phyloP scores from a whole-genome alignment of 2,113 vertebrate species.

The Aegithalos caudatus region DNA sequence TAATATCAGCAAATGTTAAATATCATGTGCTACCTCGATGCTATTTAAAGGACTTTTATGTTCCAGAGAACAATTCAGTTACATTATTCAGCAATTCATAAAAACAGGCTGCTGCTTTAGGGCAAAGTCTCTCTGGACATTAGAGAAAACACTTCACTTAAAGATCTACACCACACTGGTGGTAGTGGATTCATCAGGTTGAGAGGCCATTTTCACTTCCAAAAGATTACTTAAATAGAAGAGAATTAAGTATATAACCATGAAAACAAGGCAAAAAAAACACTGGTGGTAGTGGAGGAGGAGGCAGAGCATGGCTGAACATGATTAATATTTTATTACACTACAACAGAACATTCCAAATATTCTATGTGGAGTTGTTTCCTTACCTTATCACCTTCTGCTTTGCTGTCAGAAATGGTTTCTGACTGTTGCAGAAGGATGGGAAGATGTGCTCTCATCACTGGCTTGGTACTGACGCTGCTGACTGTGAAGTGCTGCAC shows the following conservation, averaged over 20 bases:
- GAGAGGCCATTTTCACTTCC: neutral
- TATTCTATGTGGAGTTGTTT: neutral
- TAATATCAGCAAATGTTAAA: conserved; percentile 63
- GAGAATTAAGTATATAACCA: neutral
- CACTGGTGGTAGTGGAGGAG: neutral
- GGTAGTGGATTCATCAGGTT: neutral
- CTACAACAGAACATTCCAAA: neutral
- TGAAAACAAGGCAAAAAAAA: neutral
- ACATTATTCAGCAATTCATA: conserved; percentile 47
- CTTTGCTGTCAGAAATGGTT: conserved; percentile 25
- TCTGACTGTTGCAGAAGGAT: conserved; percentile 78
- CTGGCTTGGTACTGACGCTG: conserved; percentile 82
- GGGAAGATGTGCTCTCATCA: conserved; percentile 84
- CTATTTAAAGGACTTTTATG: conserved; percentile 59
- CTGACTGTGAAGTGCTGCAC: conserved; percentile 86
- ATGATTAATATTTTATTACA: neutral
- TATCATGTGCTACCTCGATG: conserved; percentile 31
- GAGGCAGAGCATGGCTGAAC: neutral
- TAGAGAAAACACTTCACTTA: neutral
- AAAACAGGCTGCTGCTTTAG: conserved; percentile 38
- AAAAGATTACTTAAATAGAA: neutral
- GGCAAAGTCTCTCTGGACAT: neutral
- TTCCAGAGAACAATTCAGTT: conserved; percentile 50
- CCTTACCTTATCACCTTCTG: conserved; percentile 81
- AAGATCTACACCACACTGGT: neutral